Evolutionary conservation across 1,140 invertebrate genomes (phyloP), one percentile per base, ranked within the genome.

Genomic region (Neuroterus valhalla): DNA sequence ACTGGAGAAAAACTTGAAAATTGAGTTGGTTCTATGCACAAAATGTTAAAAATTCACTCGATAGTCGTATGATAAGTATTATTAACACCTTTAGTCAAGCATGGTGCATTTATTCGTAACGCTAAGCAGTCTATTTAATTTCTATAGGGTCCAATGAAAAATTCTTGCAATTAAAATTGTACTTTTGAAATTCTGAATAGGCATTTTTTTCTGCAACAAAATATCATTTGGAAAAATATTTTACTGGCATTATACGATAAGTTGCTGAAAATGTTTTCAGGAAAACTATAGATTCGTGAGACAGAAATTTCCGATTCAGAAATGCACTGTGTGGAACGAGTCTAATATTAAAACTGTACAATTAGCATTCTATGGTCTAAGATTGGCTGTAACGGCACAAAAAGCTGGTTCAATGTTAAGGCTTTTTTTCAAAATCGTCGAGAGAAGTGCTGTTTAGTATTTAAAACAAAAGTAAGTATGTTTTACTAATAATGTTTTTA

Each of bases 321-420:
- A 82, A 78, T 86, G 80, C 78, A 83, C 81, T 82, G 77, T 83
- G 78, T 21, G 68, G 23, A 67, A 21, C 69, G 71, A 72, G 70
- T 69, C 38, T 48, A 75, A 44, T 52, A 48, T 68, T 55, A 1
- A 68, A 74, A 42, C 78, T 76, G 75, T 76, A 77, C 75, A 74
- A 72, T n/a, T 70, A 76, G 45, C 68, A 75, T 74, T 71, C 68
- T 73, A 45, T 26, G 26, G 6, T 46, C 31, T 75, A 69, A 79
- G 42, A 68, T 72, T 48, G 71, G 50, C 77, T 75, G 71, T 42
- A 80, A 80, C 19, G 50, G 77, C 46, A 81, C 42, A 80, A 79
- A 73, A 82, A 81, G 76, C 76, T 79, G 76, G 55, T 55, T 71
- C 17, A 55, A 55, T 70, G 69, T 82, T 81, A 78, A 74, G 50